Conservation (phyloP, 2,797 vertebrate species). For the Phataginus tetradactyla region DNA sequence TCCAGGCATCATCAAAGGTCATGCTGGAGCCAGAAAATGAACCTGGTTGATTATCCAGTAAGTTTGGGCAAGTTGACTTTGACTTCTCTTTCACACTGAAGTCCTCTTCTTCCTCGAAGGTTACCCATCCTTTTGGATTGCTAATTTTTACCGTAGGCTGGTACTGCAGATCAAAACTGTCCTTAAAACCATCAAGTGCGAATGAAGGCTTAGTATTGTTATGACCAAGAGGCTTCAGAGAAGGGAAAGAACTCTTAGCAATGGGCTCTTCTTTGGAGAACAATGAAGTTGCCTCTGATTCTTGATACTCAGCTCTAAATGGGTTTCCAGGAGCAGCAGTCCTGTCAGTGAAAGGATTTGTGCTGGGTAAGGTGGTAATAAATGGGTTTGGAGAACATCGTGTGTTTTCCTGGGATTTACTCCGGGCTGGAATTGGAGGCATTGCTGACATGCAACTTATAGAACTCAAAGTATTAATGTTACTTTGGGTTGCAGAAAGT, state of each 20-base stretch:
- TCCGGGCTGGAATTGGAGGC: slow-evolving; percentile 88
- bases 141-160: slow-evolving; percentile 73
- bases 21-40: slow-evolving; percentile 83
- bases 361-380: slow-evolving; percentile 79
- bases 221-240: slow-evolving; percentile 78
- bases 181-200: slow-evolving; percentile 72
- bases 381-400: slow-evolving; percentile 89
- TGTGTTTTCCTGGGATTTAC: slow-evolving; percentile 89
- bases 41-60: slow-evolving; percentile 79
- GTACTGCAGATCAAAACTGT: slow-evolving; percentile 74
- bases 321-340: slow-evolving; percentile 83
- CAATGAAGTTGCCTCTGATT: slow-evolving; percentile 78
- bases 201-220: slow-evolving; percentile 75
- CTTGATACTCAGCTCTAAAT: slow-evolving; percentile 84
- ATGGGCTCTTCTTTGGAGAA: slow-evolving; percentile 66
- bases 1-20: slow-evolving; percentile 87
- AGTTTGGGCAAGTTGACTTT: slow-evolving; percentile 65
- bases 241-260: slow-evolving; percentile 73
- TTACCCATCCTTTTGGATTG: slow-evolving; percentile 93
- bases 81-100: slow-evolving; percentile 75
- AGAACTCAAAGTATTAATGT: slow-evolving; percentile 73
- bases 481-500: slow-evolving; percentile 85
- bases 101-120: slow-evolving; percentile 92
- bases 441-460: slow-evolving; percentile 86
- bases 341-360: slow-evolving; percentile 90